These are phyloP conservation scores for Oxyscelio sp. DNA, from an alignment of 2,888 invertebrate genomes.

Conservation along the genomic window DNA sequence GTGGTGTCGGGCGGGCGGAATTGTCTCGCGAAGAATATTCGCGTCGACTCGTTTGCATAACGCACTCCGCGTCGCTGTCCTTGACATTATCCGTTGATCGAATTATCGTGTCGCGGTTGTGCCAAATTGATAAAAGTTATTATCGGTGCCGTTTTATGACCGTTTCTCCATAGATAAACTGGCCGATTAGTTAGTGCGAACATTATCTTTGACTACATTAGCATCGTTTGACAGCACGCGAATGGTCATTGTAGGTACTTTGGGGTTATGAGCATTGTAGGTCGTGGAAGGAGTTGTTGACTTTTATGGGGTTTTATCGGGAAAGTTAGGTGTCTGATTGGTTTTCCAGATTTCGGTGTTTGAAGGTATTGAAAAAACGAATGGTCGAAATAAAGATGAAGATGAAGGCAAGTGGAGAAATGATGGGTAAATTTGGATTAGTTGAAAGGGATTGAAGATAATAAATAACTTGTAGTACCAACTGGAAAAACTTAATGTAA, in stretches of 20 bases:
- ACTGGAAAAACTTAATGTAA: no score
- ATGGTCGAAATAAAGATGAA: no score
- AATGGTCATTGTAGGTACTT: not conserved
- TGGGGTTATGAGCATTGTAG: not conserved
- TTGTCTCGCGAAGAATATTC: slow-evolving; percentile 61
- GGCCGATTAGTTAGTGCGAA: not conserved
- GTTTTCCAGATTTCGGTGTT: not conserved
- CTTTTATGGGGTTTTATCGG: not conserved
- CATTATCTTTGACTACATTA: slow-evolving; percentile 21
- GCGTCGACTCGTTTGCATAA: slow-evolving; percentile 50
- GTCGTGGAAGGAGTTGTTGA: not conserved
- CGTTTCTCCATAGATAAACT: not conserved
- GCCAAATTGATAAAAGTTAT: slow-evolving; percentile 58
- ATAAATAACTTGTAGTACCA: no score
- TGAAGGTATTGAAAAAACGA: no score
- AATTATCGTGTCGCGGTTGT: slow-evolving; percentile 43
- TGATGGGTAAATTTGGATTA: no score
- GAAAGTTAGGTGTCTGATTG: not conserved
- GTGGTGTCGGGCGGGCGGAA: slow-evolving; percentile 40
- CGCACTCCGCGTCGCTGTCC: slow-evolving; percentile 39
- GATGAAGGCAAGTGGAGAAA: no score
- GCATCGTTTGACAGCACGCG: not conserved
- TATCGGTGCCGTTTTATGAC: not conserved
- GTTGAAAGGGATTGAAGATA: no score
- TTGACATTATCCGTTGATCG: slow-evolving; percentile 61